Conservation (phyloP, 2,113 vertebrate genomes). For the Acanthisitta chloris region DNA sequence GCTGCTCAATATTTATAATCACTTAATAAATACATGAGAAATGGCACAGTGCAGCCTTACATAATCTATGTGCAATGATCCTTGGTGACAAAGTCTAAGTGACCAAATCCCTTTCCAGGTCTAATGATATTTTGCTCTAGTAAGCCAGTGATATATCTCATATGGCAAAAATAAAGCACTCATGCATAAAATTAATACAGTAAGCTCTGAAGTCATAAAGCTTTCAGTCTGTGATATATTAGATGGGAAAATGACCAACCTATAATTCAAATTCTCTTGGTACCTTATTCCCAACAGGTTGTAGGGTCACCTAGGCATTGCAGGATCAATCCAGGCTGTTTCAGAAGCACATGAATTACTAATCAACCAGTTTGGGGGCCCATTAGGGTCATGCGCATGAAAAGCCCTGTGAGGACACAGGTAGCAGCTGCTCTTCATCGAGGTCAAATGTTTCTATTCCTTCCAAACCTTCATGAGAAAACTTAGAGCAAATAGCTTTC, state of each 20-base stretch:
- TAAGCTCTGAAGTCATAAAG: conserved; percentile 66
- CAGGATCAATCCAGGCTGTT: not conserved
- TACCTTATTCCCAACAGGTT: conserved; percentile 14
- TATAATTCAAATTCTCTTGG: conserved; percentile 29
- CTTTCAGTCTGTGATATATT: conserved; percentile 59
- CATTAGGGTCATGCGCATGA: not conserved
- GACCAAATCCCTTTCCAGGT: conserved; percentile 61
- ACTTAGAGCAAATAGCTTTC: not conserved
- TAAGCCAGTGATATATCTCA: conserved; percentile 48
- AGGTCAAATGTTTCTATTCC: not conserved
- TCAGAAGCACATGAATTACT: not conserved
- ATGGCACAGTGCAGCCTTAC: conserved; percentile 43
- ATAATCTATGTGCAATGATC: conserved; percentile 66
- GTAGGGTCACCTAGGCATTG: conserved; percentile 45
- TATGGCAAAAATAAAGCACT: conserved; percentile 69
- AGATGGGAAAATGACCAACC: conserved; percentile 40
- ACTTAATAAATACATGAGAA: conserved; percentile 67
- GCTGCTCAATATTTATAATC: conserved; percentile 42
- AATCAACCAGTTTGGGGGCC: not conserved
- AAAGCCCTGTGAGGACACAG: not conserved
- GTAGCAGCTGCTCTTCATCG: not conserved
- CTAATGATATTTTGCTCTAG: conserved; percentile 60
- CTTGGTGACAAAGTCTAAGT: conserved; percentile 64
- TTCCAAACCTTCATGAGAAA: not conserved
- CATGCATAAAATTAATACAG: conserved; percentile 75